Percentiles rank a stretch among this genome's conserved stretches.
phyloP scores from a whole-genome alignment of 2,797 vertebrate species.

The Mycteria americana region DNA sequence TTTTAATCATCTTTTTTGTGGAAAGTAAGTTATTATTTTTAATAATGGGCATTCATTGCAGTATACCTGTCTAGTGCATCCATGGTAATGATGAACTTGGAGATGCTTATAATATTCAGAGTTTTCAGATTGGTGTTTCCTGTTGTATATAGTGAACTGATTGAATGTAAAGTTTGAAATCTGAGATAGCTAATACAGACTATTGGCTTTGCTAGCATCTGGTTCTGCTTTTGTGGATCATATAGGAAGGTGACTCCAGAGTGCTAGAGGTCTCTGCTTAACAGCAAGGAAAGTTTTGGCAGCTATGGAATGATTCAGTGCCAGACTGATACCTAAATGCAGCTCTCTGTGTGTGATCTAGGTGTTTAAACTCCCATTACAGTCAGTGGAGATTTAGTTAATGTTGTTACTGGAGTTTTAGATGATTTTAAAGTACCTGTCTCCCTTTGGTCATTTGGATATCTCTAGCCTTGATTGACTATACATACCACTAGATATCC shows the following conservation, averaged over 20 bases:
- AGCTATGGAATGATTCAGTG: background rate
- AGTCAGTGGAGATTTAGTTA: background rate
- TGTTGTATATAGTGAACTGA: background rate
- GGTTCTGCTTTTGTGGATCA: background rate
- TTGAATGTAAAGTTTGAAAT: background rate
- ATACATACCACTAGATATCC: background rate
- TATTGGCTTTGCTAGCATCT: background rate
- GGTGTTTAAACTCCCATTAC: background rate
- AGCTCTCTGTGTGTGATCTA: background rate
- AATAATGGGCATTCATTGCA: background rate
- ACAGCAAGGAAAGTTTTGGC: background rate
- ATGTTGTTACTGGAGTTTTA: background rate
- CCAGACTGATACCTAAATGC: background rate
- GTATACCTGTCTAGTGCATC: background rate
- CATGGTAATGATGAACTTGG: background rate
- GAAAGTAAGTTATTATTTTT: background rate
- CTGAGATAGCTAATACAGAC: background rate
- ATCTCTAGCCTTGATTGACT: background rate
- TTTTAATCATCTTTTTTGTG: background rate
- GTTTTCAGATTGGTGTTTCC: background rate
- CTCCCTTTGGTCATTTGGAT: background rate
- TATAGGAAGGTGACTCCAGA: background rate
- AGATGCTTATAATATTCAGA: background rate
- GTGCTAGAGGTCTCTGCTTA: background rate
- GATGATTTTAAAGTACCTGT: background rate